Conservation (phyloP, 2,888 invertebrate genomes). For the Drosophila paracracens region DNA sequence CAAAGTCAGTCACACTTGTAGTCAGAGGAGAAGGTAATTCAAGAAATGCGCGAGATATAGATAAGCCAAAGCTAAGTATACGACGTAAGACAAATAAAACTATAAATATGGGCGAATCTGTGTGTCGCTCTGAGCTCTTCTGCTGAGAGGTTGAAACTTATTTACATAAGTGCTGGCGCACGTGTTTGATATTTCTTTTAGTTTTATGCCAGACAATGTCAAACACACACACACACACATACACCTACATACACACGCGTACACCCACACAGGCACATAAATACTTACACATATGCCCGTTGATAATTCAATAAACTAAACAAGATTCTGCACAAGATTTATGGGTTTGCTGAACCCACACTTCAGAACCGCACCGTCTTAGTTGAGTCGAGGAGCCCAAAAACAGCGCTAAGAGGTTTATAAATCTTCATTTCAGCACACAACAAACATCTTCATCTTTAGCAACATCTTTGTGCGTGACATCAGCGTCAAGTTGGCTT, state of each 20-base stretch:
- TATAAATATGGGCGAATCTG: slow-evolving; percentile 64
- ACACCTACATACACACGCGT: slow-evolving; percentile 3
- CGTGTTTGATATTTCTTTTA: slow-evolving; percentile 76
- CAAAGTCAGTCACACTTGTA: not conserved
- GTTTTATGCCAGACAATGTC: slow-evolving; percentile 69
- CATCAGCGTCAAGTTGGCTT: slow-evolving; percentile 39
- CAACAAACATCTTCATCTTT: slow-evolving; percentile 13
- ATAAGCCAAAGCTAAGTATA: slow-evolving; percentile 43
- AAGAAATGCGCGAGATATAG: slow-evolving; percentile 60
- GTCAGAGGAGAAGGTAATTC: slow-evolving; percentile 14
- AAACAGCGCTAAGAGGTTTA: slow-evolving; percentile 56
- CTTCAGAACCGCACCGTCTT: not conserved
- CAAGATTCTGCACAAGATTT: slow-evolving; percentile 76
- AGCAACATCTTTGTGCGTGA: slow-evolving; percentile 34
- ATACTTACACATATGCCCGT: slow-evolving; percentile 26
- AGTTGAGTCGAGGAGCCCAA: not conserved
- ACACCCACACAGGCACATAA: slow-evolving; percentile 10
- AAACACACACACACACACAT: slow-evolving; percentile 13
- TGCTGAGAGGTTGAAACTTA: slow-evolving; percentile 36
- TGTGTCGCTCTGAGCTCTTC: not conserved
- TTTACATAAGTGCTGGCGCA: slow-evolving; percentile 75
- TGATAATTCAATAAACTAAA: slow-evolving; percentile 82
- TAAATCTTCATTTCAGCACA: slow-evolving; percentile 72
- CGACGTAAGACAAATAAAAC: slow-evolving; percentile 69
- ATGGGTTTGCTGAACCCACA: slow-evolving; percentile 73